Percentiles rank a stretch among this genome's conserved stretches.
These are phyloP conservation scores for Eptatretus burgeri DNA, from an alignment of 2,113 vertebrate genomes.

Conservation along the genomic window DNA sequence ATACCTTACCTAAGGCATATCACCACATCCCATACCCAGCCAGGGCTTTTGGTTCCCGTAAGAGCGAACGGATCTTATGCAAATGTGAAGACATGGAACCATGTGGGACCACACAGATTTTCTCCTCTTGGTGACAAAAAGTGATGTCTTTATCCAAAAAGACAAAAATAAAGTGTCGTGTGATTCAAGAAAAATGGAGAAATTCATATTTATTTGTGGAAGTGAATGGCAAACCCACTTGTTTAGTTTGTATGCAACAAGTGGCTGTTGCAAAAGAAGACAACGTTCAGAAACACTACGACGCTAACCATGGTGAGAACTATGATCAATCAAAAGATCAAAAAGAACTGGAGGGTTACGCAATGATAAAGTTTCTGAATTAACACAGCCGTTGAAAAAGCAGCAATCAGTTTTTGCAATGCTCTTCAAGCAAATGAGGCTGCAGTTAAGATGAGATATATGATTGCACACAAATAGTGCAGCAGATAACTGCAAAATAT, in stretches of 20 bases:
- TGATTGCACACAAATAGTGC: background rate
- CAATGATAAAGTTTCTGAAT: background rate
- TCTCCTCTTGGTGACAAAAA: no score
- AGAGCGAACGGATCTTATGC: no score
- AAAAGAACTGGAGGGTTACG: no score
- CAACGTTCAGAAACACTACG: background rate
- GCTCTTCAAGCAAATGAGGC: background rate
- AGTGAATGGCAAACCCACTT: background rate
- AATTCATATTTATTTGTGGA: constrained; percentile 1
- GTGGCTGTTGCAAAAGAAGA: background rate
- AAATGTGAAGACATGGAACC: no score
- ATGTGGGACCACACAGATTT: no score
- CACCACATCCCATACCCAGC: no score
- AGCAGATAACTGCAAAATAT: no score
- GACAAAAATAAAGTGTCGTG: background rate
- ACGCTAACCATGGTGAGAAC: background rate
- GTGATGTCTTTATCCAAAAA: constrained; percentile 1
- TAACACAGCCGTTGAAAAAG: background rate
- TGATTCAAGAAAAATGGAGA: background rate
- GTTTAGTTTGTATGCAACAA: background rate
- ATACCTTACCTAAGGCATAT: no score
- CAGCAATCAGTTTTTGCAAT: background rate
- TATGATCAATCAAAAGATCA: background rate
- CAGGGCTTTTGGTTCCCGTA: no score
- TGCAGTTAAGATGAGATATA: background rate